These are phyloP conservation scores for Megalopta genalis DNA, from an alignment of 1,140 invertebrate genomes.

Conservation along the genomic window DNA sequence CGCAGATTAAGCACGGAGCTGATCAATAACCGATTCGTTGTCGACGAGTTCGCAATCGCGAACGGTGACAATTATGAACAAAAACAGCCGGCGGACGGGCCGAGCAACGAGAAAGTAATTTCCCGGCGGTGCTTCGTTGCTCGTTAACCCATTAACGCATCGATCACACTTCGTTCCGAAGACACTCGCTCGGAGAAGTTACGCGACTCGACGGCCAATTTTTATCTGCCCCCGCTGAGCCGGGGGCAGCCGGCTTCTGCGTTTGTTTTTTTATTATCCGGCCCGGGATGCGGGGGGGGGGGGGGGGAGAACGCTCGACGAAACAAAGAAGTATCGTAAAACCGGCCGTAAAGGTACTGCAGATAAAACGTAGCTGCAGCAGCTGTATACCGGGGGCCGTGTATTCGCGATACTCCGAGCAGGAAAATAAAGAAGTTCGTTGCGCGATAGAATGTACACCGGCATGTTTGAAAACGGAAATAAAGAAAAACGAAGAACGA, in stretches of 20 bases:
- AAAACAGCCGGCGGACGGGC: too few species aligned
- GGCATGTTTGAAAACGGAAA: not conserved
- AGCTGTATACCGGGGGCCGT: not conserved
- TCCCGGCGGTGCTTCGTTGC: conserved; percentile 33
- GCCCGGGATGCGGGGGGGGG: too few species aligned
- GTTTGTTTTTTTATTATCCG: conserved; percentile 28
- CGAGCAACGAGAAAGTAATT: too few species aligned
- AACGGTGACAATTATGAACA: too few species aligned
- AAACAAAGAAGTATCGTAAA: conserved; percentile 62
- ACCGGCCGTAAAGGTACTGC: conserved; percentile 46
- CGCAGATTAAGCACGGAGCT: too few species aligned
- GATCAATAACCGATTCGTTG: too few species aligned
- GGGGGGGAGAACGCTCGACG: not conserved
- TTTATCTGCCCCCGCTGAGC: conserved; percentile 21
- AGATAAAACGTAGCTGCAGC: conserved; percentile 50
- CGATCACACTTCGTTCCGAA: conserved; percentile 33
- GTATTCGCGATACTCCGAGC: not conserved
- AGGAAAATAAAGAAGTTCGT: conserved; percentile 45
- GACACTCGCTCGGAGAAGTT: not conserved
- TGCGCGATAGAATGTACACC: conserved; percentile 1
- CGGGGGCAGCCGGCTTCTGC: too few species aligned
- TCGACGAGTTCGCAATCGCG: too few species aligned
- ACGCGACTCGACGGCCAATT: conserved; percentile 35
- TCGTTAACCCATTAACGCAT: conserved; percentile 62
- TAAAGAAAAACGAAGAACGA: not conserved